Evolutionary conservation across 2,888 invertebrate genomes (phyloP), one percentile per base, ranked within the genome.

Genomic region (Drosophila rubida): DNA sequence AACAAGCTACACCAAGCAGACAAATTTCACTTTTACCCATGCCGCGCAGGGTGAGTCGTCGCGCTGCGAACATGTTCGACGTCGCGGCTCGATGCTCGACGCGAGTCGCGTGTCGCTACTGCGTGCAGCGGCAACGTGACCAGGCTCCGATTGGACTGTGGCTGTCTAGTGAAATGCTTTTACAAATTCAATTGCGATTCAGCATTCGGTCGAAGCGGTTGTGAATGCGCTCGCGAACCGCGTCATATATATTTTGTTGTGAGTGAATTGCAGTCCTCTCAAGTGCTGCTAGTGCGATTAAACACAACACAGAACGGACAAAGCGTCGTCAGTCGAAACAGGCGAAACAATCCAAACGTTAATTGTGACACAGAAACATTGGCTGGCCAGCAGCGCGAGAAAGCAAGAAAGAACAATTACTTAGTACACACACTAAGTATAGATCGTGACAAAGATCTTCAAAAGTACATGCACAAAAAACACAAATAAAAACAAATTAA

Each of bases 101-200:
- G 25, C 23, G 39, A 69, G 86, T 83, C 83, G 86, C 83, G 83
- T 83, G 83, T 85, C 72, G 69, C 68, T 62, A 64, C 76, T 78
- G 83, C 86, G 85, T 89, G 89, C 87, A 81, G 74, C 73, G 77
- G 73, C 90, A 90, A 90, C 90, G 90, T 90, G 90, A 90, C 90
- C 74, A 62, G 27, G 30, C 59, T 44, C 46, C 63, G 66, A 46
- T 63, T 62, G 37, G 70, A 70, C 69, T 50, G 58, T 19, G 73
- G 50, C 71, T 45, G 75, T 53, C 55, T 63, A 80, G 75, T 55
- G 73, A 90, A 90, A 84, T 90, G 89, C 89, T 90, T 89, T 89
- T 88, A 82, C 87, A 83, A 87, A 80, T 85, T 90, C 90, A 90
- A 90, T 89, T 85, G 83, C 81, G 84, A 83, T 89, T 87, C 70